Base-by-base conservation (phyloP, 2,888 invertebrate species). In the Neoaliturus tenellus region DNA sequence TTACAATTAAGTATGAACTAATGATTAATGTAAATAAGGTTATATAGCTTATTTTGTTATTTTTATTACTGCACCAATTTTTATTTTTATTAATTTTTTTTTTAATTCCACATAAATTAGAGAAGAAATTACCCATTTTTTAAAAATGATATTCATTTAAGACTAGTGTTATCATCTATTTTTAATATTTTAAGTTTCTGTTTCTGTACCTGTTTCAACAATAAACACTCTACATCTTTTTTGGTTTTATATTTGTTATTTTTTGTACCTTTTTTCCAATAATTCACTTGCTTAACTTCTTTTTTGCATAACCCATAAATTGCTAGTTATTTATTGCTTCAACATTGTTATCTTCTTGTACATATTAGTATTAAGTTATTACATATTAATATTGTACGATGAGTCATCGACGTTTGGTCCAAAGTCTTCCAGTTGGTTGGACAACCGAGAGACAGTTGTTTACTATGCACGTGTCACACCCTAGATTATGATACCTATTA, bases 291-390 rank as follows among this genome's bases (percentile, higher is more conserved):
- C 62, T 62, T 10, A 6, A 62, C 28, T 28, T 28, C 62, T 28
- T 55, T 62, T 62, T 62, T 62, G 62, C 31, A 62, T 28, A 28
- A 28, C 31, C 31, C 8, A 62, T 31, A 23, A 51, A 51, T 23
- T 44, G 3, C 14, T 20, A 62, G 4, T 28, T 62, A 62, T 28
- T 62, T 62, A 62, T 62, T 62, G 31, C 28, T 28, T 4, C 10
- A 51, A 51, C 14, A 58, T 35, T 69, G 69, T 69, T 69, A 69
- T 69, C 39, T 69, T 35, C 35, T 69, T 69, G 69, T 69, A 69
- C 39, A 69, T 69, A 69, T 14, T 69, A 69, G 39, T 69, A 5
- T 39, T 69, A 69, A 69, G 69, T 69, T 69, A 69, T 69, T 58
- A 8, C n/a, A 62, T 28, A 62, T 5, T 28, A 62, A 62, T 28